Evolutionary conservation across 2,113 vertebrate species (phyloP), one percentile per base, ranked within the genome.

Genomic region (Tor tambroides): DNA sequence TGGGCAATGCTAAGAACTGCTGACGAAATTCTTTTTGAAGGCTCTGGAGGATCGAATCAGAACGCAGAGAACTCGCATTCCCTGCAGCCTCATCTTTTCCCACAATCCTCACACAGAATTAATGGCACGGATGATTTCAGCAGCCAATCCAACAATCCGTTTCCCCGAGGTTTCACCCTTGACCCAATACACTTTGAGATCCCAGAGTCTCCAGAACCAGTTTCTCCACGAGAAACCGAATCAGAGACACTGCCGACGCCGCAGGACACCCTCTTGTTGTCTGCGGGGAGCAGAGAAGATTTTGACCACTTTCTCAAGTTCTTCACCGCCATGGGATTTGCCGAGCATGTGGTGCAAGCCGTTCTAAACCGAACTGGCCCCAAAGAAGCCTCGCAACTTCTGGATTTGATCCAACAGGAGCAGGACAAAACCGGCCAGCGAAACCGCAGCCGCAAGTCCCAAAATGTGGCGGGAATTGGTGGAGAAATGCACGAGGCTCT

Each of bases 291-390:
- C 84, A 92, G 93, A 88, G 89, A 92, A 71, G 95, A 96, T 83
- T 94, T 95, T 1, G 87, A 90, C 79, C 95, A 95, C 54, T 92
- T 94, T 19, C 65, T 96, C 49, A 94, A 94, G 88, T 96, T 96
- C 85, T 96, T 96, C 89, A 95, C 95, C 0, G 93, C 95, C 14
- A 96, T 96, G 96, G 96, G 96, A 4, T 96, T 94, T 86, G 92
- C 92, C 0, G 94, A 96, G 61, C 87, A 93, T 0, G 93, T 95
- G 0, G 95, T 96, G 8, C 90, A 88, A 75, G 90, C 90, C 26
- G 94, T 96, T 6, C 89, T 96, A 1, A 91, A 90, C 10, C 92
- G 85, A 72, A 94, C 94, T 0, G 94, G 95, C 26, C 92, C 89
- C 0, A 92, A 90, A 84, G 96, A 96, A 69, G 93, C 95, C 30